Evolutionary conservation across 1,140 invertebrate genomes (phyloP), one percentile per base, ranked within the genome.

Genomic region (Zaprionus ghesquierei): DNA sequence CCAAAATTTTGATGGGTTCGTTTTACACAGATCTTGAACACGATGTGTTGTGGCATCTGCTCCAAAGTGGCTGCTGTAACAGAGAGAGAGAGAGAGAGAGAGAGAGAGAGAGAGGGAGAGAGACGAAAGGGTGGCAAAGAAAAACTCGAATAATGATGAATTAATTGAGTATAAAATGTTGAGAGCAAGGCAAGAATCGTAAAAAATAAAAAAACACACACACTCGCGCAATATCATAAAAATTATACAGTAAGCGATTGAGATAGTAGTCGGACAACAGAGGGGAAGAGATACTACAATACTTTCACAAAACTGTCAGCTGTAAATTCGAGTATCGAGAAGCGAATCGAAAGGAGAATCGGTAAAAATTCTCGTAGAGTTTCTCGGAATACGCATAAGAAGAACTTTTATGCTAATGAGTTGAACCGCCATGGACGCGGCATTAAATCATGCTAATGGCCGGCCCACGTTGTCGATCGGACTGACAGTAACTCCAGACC

Each of bases 141-240:
- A 78, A 77, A 72, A 44, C 71, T 69, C 76, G 79, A 79, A 79
- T 82, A 89, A 89, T 87, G 82, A 87, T 87, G 79, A 87, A 87
- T 87, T 87, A 89, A 87, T 84, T 87, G 82, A 74, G 72, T 79
- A 87, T 89, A 80, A 81, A 87, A 81, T 76, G 75, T 70, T 56
- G 80, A 46, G 63, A 71, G 73, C 46, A 60, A 41, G 27, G 68
- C 59, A 64, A 51, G 73, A 72, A 44, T 59, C 70, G 60, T 69
- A 69, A 81, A 70, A 73, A 79, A 53, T 38, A 62, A 38, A 63
- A n/a, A n/a, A n/a, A n/a, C n/a, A n/a, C n/a, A 38, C 20, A 49
- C 77, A 70, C 73, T 65, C 75, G 66, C 58, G 68, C 60, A 73
- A 84, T 87, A 87, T 87, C 76, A 87, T 87, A 87, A 87, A 87